Percentiles rank a stretch among this genome's conserved stretches.
Conservation (phyloP, 2,797 vertebrate genomes). For the Brotogeris chrysoptera region DNA sequence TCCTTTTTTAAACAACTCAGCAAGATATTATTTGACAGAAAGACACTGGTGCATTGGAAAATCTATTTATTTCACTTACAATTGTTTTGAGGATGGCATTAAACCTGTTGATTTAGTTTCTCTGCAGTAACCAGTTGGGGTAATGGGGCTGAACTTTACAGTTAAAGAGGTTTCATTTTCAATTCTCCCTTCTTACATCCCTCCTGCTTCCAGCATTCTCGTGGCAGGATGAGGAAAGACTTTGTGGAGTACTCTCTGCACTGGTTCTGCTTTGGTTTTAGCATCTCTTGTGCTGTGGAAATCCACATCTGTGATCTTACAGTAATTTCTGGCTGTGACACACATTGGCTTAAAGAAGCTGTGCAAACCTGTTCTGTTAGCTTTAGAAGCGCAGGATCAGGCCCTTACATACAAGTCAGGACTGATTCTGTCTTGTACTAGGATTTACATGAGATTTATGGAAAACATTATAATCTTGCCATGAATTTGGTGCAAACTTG, state of each 20-base stretch:
- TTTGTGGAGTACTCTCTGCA: neutral
- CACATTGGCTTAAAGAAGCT: fast-evolving
- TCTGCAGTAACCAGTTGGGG: neutral
- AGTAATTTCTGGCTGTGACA: neutral
- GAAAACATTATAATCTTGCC: neutral
- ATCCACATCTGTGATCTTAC: neutral
- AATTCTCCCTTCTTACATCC: neutral
- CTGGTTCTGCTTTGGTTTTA: neutral
- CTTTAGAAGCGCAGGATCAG: neutral
- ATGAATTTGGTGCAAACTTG: neutral
- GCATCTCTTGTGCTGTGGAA: neutral
- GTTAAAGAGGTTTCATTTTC: neutral
- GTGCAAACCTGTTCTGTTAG: neutral
- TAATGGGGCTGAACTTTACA: neutral
- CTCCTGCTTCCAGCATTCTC: neutral
- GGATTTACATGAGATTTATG: neutral
- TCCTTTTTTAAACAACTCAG: neutral
- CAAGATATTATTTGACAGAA: neutral
- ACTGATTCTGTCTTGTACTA: neutral
- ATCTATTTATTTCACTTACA: neutral
- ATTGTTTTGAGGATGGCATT: neutral
- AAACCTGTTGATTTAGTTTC: neutral
- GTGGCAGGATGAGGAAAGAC: neutral
- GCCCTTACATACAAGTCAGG: neutral
- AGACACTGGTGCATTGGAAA: neutral